Percentiles rank a stretch among this genome's conserved stretches.
Evolutionary conservation across 2,113 vertebrate genomes (phyloP).

Genomic region (Chloropsis hardwickii): DNA sequence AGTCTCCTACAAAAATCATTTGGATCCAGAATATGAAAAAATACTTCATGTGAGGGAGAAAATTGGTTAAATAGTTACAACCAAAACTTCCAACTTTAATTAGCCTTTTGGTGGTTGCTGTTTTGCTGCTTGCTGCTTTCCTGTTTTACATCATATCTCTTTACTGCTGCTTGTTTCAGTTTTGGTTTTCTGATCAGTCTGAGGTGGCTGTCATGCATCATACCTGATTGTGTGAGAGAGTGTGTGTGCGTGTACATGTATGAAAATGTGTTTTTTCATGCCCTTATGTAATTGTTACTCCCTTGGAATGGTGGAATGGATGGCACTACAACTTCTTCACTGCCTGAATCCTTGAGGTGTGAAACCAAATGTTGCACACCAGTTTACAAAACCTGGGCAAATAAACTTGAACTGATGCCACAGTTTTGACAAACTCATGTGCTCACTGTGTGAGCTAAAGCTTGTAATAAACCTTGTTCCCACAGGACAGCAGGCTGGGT

Average conservation of each 20-base stretch:
- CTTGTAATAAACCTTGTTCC: not conserved
- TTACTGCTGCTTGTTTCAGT: not conserved
- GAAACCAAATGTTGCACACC: not conserved
- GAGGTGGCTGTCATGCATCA: not conserved
- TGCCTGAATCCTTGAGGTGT: not conserved
- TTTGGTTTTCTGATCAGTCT: not conserved
- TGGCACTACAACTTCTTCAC: not conserved
- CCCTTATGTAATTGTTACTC: not conserved
- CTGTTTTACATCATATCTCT: not conserved
- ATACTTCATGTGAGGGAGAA: fast-evolving
- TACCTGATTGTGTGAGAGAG: no score
- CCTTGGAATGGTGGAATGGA: not conserved
- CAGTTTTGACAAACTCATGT: not conserved
- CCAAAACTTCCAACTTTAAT: not conserved
- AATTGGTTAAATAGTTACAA: not conserved
- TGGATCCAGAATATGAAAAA: not conserved
- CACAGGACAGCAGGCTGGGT: not conserved
- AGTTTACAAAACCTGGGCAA: not conserved
- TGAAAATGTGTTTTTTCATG: not conserved
- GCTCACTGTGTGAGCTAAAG: not conserved
- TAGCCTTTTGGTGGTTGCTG: not conserved
- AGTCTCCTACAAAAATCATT: not conserved
- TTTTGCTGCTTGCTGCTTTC: not conserved
- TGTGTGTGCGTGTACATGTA: fast-evolving
- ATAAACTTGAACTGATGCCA: not conserved